phyloP scores from a whole-genome alignment of 2,113 vertebrate genomes.

The Aleadryas rufinucha region DNA sequence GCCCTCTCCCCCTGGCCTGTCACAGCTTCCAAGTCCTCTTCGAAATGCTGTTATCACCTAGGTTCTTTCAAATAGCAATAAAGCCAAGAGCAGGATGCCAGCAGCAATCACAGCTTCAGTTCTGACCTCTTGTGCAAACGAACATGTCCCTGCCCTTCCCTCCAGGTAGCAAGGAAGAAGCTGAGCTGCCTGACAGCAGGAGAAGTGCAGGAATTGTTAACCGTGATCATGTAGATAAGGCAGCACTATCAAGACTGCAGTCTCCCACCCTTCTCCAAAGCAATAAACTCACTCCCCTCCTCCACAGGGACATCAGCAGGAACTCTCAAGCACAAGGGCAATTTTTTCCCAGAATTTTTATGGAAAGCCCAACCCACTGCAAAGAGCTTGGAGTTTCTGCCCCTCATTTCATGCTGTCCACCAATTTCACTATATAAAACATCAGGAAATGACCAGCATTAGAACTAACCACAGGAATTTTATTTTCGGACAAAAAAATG shows the following conservation, averaged over 20 bases:
- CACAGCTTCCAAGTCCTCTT: neutral
- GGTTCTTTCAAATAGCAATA: neutral
- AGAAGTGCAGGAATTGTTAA: neutral
- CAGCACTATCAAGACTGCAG: neutral
- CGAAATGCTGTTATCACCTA: neutral
- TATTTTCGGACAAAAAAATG: neutral
- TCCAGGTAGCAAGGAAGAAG: neutral
- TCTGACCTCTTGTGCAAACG: neutral
- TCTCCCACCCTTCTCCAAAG: neutral
- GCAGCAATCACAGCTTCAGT: neutral
- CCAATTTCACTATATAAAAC: neutral
- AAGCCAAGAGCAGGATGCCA: neutral
- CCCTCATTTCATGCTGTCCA: neutral
- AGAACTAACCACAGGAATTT: neutral
- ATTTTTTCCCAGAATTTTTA: neutral
- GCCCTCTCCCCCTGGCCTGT: neutral
- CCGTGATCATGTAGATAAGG: rapidly evolving
- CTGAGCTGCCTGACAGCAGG: neutral
- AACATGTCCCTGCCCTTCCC: neutral
- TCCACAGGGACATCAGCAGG: neutral
- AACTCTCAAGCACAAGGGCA: neutral
- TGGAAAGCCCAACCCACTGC: neutral
- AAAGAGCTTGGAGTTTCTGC: neutral
- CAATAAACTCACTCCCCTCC: neutral
- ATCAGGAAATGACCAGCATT: neutral